Evolutionary conservation across 2,113 vertebrate genomes (phyloP), one percentile per base, ranked within the genome.

Genomic region (Stegastes partitus): DNA sequence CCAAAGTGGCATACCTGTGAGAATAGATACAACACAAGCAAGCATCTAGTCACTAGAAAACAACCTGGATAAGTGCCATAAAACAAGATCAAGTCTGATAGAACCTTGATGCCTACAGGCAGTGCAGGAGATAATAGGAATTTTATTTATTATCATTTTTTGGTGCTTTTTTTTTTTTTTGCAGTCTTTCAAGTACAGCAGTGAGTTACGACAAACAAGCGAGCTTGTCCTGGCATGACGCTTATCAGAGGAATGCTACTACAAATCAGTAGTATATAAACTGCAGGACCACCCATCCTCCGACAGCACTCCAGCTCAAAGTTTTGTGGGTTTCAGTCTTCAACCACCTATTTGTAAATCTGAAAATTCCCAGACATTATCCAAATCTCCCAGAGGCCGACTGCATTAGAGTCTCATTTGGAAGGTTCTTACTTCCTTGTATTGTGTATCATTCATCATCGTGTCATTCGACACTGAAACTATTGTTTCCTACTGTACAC

Each of bases 251-350:
- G 0, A 1, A 55, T 1, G 0, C 3, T 19, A 18, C 55, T 65
- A 45, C 18, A 62, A 34, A 34, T 34, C 6, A 7, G 9, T 74
- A 53, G 66, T 87, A 79, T 87, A 65, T 56, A 34, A 81, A 69
- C 15, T 65, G 12, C 9, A 53, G 31, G 50, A 25, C 26, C 26
- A 55, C 23, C 19, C 25, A 39, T 18, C 51, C 1, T 3, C 28
- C 49, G 11, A 69, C 16, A 50, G 8, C 59, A 69, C n/a, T 31
- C 31, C 19, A 0, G n/a, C 28, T 65, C 14, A 54, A 26, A 25
- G 19, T 39, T 61, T 34, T 62, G 26, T 18, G 15, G 61, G 55
- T 22, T 12, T 56, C 10, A 11, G 11, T 49, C 28, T 12, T 78
- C 16, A 19, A 37, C 19, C 7, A 5, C 14, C 15, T 18, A 1